Evolutionary conservation across 2,888 invertebrate genomes (phyloP).

Genomic region (Drosophila mayaguana): DNA sequence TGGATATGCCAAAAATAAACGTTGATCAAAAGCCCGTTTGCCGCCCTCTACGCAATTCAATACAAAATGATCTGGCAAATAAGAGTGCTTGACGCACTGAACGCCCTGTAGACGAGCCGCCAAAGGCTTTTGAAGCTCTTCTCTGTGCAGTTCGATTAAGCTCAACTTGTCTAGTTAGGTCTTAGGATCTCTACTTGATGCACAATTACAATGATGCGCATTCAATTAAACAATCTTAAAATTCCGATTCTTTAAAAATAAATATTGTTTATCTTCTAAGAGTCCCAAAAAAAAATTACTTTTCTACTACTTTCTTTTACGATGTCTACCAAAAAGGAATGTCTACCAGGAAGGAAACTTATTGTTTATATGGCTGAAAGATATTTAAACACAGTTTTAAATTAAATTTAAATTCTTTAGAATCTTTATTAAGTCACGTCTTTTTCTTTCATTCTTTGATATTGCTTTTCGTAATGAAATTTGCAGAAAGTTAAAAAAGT

Average conservation of each 20-base stretch:
- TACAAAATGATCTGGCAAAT: constrained; percentile 3
- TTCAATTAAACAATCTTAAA: background rate
- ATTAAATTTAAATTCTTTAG: too few species aligned
- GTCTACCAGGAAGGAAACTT: too few species aligned
- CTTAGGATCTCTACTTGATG: background rate
- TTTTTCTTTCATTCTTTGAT: too few species aligned
- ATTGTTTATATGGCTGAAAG: background rate
- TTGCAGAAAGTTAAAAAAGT: background rate
- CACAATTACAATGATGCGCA: background rate
- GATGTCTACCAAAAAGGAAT: too few species aligned
- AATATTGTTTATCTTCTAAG: too few species aligned
- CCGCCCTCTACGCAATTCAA: constrained; percentile 26
- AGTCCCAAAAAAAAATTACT: too few species aligned
- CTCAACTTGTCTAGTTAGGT: too few species aligned
- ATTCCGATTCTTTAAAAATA: too few species aligned
- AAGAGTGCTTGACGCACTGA: background rate
- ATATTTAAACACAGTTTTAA: background rate
- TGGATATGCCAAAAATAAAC: constrained; percentile 36
- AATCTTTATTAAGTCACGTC: background rate
- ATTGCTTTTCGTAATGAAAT: background rate
- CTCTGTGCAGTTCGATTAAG: background rate
- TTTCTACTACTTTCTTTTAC: too few species aligned
- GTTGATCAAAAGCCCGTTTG: constrained; percentile 54
- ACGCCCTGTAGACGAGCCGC: constrained; percentile 12
- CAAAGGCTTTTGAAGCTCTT: background rate